Conservation (phyloP, 2,888 invertebrate species). For the Petrophora chlorosata region DNA sequence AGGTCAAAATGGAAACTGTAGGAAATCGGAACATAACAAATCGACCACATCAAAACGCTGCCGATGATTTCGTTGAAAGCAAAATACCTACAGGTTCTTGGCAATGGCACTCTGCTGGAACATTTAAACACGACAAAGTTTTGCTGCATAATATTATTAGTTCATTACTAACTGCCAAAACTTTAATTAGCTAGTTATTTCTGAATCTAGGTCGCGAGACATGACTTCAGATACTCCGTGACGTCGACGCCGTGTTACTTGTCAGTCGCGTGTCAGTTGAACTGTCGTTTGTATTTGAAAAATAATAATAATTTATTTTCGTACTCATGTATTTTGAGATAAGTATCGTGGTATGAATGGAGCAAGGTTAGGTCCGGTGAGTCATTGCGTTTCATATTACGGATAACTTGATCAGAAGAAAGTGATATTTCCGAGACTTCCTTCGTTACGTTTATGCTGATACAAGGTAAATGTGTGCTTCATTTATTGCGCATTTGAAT, state of each 20-base stretch:
- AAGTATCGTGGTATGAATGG: constrained; percentile 14
- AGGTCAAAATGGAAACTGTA: too few species aligned
- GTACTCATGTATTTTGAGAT: constrained; percentile 7
- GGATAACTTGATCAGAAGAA: constrained; percentile 3
- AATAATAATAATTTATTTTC: constrained; percentile 31
- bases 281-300: constrained; percentile 28
- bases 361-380: constrained; percentile 18
- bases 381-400: constrained; percentile 14
- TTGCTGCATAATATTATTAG: constrained; percentile 32
- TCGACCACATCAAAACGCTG: too few species aligned
- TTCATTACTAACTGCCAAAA: constrained; percentile 36
- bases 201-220: constrained; percentile 41
- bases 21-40: too few species aligned
- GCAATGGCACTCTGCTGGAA: too few species aligned
- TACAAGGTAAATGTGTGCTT: too few species aligned
- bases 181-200: constrained; percentile 43
- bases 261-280: constrained; percentile 38
- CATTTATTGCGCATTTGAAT: too few species aligned
- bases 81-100: too few species aligned
- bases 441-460: neutral
- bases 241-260: constrained; percentile 31
- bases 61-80: neutral
- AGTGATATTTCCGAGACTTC: neutral
- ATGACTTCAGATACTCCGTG: constrained; percentile 32
- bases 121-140: constrained; percentile 16